Evolutionary conservation across 2,888 invertebrate genomes (phyloP), one percentile per base, ranked within the genome.

Genomic region (Nineta flava): DNA sequence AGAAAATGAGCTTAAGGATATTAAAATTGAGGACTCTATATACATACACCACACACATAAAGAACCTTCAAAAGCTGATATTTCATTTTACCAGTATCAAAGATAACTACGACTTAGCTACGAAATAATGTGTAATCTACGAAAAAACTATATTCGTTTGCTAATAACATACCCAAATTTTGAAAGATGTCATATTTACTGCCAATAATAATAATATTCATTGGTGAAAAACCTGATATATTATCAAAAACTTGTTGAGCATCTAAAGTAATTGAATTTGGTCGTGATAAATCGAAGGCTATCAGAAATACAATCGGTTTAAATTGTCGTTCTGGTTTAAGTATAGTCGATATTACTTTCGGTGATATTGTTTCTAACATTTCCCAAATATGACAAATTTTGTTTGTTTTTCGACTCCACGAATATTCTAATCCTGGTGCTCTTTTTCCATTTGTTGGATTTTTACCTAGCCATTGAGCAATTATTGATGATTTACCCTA

Each of bases 401-500:
- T 48, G 31, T 41, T 41, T 21, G 41, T 19, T 48, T 48, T 48
- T 13, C 48, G 40, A n/a, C 26, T 41, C 48, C 48, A 48, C 13
- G 13, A 41, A 31, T 48, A 48, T 21, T 48, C 48, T 31, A 48
- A 26, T n/a, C 48, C 48, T 1, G 48, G 40, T 26, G 48, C 13
- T 41, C 21, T 40, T 9, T 15, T 21, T 7, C 15, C 15, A 15
- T 40, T 26, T 4, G n/a, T n/a, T 9, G 31, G 40, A 26, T 41
- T 40, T 12, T 41, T 34, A 3, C 31, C 41, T 6, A 48, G 16
- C 48, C 48, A 48, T 21, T 15, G 21, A 19, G 48, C 19, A 19
- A 48, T 41, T 26, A 48, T 41, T 12, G 48, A 19, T 26, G 48
- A 48, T 48, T 48, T 48, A 41, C 48, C 48, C 48, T 48, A 34